Evolutionary conservation across 2,797 vertebrate species (phyloP), one percentile per base, ranked within the genome.

Genomic region (Botia almorhae): DNA sequence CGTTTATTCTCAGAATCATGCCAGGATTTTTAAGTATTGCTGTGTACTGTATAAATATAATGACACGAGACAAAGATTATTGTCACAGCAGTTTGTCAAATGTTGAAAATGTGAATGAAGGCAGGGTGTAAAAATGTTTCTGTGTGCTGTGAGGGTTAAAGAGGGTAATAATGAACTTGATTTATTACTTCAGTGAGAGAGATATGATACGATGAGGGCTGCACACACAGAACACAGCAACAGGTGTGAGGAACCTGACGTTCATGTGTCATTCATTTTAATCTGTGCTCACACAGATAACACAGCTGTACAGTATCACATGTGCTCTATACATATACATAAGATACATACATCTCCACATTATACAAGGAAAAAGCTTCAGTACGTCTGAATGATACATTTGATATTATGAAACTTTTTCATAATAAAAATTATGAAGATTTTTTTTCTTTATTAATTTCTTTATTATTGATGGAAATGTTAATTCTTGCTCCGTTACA

Each of bases 41-140:
- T 29, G 46, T 69, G 10, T 63, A 23, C 29, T 63, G 53, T 51
- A 75, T 70, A 69, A 33, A 36, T 70, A 51, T 61, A 76, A 69
- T 13, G 65, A 55, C 72, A 65, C 69, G 17, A 55, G 68, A 29
- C 58, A 6, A 17, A 17, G 39, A 46, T 70, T 58, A 63, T 70
- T 63, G 70, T 53, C 10, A 23, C 72, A 76, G 55, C 14, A 55
- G 39, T 60, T 51, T 72, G 26, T 58, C 68, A 39, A 33, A 73
- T 17, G 17, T 4, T 58, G 33, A 11, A 36, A 26, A 60, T 58
- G 68, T 56, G 29, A 65, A 69, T 17, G n/a, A 53, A 51, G 17
- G 12, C 13, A 14, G 53, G 14, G n/a, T 56, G 39, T 69, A n/a
- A 12, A 43, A 68, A 56, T 68, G 50, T 68, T 56, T 68, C 39